phyloP scores from a whole-genome alignment of 2,113 vertebrate genomes.

The Cyanoderma ruficeps region DNA sequence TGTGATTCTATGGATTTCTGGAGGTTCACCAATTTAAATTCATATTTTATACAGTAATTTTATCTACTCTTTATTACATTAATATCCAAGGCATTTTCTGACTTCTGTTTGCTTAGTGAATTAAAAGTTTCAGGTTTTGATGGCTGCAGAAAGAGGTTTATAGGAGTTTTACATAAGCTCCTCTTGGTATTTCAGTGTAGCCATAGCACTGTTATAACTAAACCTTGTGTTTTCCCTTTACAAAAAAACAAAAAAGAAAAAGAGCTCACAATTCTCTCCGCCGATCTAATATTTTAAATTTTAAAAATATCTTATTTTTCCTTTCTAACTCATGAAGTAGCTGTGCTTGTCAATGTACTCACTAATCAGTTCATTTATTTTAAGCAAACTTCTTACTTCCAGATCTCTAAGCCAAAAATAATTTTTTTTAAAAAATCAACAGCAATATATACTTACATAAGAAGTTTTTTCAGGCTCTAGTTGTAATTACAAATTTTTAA shows the following conservation, averaged over 20 bases:
- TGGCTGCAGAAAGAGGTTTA: not conserved
- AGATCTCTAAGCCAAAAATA: not conserved
- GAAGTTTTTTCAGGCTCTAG: not conserved
- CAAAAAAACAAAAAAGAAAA: not conserved
- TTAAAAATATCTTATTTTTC: not conserved
- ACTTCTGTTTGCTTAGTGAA: not conserved
- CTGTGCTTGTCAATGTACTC: not conserved
- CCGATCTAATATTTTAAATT: not conserved
- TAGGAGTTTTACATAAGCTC: not conserved
- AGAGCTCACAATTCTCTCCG: not conserved
- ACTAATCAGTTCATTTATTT: slow-evolving; percentile 5
- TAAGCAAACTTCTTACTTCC: not conserved
- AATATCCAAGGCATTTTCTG: not conserved
- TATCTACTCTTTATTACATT: not conserved
- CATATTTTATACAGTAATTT: not conserved
- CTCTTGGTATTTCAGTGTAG: not conserved
- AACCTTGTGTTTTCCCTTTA: not conserved
- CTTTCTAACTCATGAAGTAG: not conserved
- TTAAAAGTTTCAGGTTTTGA: not conserved
- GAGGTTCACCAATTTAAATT: not conserved
- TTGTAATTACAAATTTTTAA: not conserved
- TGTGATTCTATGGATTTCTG: not conserved
- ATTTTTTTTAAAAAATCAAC: not conserved
- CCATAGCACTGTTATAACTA: not conserved
- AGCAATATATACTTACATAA: not conserved